Base-by-base conservation (phyloP, 2,113 vertebrate genomes). In the Odontophorus gujanensis region DNA sequence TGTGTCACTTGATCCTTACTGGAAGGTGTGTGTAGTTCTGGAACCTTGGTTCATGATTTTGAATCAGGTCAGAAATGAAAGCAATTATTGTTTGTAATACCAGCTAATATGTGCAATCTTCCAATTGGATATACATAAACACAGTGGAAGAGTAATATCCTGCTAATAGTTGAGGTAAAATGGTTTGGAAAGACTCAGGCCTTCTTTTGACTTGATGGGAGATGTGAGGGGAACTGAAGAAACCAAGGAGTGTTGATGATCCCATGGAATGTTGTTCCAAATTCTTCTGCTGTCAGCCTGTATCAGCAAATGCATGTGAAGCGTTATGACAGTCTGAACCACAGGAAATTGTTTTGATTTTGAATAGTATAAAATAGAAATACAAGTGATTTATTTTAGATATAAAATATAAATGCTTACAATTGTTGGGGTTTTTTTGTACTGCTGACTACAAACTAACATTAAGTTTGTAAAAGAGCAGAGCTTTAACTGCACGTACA, bases 51-150 rank as follows among this genome's bases (percentile, higher is more conserved):
- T 51, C 32, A 82, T 32, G 75, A 76, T 45, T 94, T 93, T n/a
- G 67, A 93, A 80, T 26, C 19, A 58, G 42, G 65, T 71, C 72
- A 13, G n/a, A 72, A 95, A 86, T 83, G 57, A 89, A 83, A 84
- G 34, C 34, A 67, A 9, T 36, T 81, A 1, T 69, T 85, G 76
- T n/a, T 93, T 95, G 76, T 14, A 1, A 48, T 86, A 76, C 59
- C 20, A 36, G 81, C 51, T 74, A 71, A 55, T 1, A 16, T 13
- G 47, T 4, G 21, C 36, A 45, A 9, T 84, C 51, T 81, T 90
- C 32, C 92, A 71, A 86, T 55, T 71, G 65, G 19, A 9, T 45
- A 22, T 78, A 21, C 17, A 2, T 71, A 92, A 87, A 42, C 65
- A 47, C 51, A 71, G 38, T 78, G 65, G 77, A 80, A 69, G 42